Base-by-base conservation (phyloP, 2,888 invertebrate species). In the Cartodere bifasciata region DNA sequence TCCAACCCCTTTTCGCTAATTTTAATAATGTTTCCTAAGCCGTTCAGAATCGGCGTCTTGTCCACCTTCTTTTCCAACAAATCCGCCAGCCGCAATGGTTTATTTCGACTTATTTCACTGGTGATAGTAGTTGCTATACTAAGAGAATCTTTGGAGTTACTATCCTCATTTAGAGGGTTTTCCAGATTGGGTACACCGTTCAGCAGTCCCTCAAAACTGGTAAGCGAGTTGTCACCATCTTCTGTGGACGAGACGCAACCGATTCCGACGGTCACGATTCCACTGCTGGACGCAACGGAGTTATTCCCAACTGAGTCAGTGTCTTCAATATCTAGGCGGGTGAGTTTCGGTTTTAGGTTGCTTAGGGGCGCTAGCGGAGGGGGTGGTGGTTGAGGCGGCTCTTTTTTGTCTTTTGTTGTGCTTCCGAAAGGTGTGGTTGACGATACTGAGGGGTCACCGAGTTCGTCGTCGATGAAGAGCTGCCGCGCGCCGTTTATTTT, bases 31-130 rank as follows among this genome's bases (percentile, higher is more conserved):
- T 68, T 68, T 4, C 63, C 63, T 20, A 69, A 47, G 3, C 75
- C 74, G 47, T 75, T 75, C 44, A 71, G 48, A 23, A 71, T 56
- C 2, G 65, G 63, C 31, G 71, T 70, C 34, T 69, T 70, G 27
- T 72, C 71, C 7, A 72, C 65, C 53, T 83, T 84, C 48, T 83
- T 77, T 52, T 88, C 87, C 3, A 88, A 62, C 29, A 87, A 60
- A 54, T 87, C 86, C 0, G 85, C 85, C 25, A 87, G 63, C 78
- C 86, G 82, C 28, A 70, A 44, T 1, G 65, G 66, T 58, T 83
- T 82, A 48, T 79, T 78, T 50, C 58, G 52, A 10, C 41, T 43
- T 36, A 53, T 53, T 33, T 50, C 52, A 36, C 38, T 45, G 11
- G 34, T 39, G n/a, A n/a, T n/a, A 7, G 35, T 38, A 34, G 40